Base-by-base conservation (phyloP, 2,888 invertebrate genomes). In the Deilephila elpenor region DNA sequence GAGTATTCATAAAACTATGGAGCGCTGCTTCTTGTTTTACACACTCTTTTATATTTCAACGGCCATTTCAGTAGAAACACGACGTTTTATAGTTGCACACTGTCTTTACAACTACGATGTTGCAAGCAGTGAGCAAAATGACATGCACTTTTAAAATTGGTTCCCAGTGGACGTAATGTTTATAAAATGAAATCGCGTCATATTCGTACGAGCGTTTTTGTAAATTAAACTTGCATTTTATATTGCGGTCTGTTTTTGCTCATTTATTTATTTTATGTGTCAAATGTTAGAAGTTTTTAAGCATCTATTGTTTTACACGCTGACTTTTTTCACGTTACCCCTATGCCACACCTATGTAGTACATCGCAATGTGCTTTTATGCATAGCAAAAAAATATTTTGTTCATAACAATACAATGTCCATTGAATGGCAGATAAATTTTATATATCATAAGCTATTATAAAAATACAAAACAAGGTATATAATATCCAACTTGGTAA, bases 1-100 rank as follows among this genome's bases (percentile, higher is more conserved):
- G 86, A 83, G 83, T 86, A 88, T 89, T 91, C 91, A 91, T 92
- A 92, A 92, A 92, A 91, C 91, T 90, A 90, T 91, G 86, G 84
- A 84, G 84, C 84, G 83, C 84, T 87, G 80, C 88, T 88, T 89
- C 88, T 88, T 89, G 89, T 91, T 91, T 91, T 91, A 92, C 89
- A 90, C 86, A 84, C 86, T 89, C 84, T 89, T 92, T 89, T 90
- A 90, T 90, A 89, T 89, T 91, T 88, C 86, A 90, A 87, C 87
- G 83, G 83, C 84, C 84, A 86, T 89, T 90, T 84, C 81, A 83
- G 83, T 80, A 82, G 84, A 79, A 84, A 86, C 83, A 87, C 83
- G 80, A 84, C 82, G 80, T 84, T 84, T 85, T 84, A 84, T 84
- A 83, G 84, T 79, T 51, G 78, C 78, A 74, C 75, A 77, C 78